Evolutionary conservation across 2,113 vertebrate genomes (phyloP), one percentile per base, ranked within the genome.

Genomic region (Spheniscus mendiculus): DNA sequence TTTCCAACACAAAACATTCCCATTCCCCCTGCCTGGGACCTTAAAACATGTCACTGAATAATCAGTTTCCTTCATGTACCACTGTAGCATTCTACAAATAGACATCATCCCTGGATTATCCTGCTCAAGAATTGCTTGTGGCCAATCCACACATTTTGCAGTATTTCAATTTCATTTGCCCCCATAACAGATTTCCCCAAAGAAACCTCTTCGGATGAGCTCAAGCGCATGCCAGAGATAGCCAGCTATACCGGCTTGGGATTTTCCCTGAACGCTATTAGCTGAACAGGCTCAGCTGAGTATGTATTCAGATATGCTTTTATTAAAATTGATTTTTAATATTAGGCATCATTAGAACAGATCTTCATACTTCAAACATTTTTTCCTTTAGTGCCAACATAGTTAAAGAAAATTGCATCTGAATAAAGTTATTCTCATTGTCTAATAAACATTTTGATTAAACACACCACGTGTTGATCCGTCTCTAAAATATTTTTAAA

Each of bases 231-330:
- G 53, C 15, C 85, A 76, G 44, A 69, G 18, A 59, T 4, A 76
- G 40, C 21, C 65, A 87, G n/a, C 25, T 85, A 17, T 26, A 30
- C 10, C 58, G 17, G 5, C 45, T n/a, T 17, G 3, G 3, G 9
- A 11, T 83, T 87, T n/a, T 12, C 44, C 71, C 53, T 88, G 6
- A 76, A 30, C 12, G 8, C 21, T 63, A 26, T 82, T 71, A 71
- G 50, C 63, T 49, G 27, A 89, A 34, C 20, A 84, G 32, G 52
- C 34, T 89, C 44, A 52, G 49, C 26, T 49, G 44, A 56, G 3
- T 19, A 55, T 11, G 3, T 6, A 52, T 45, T 73, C 62, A 42
- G 53, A 32, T 17, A 32, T 0, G 0, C 21, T 80, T 59, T 29
- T 45, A 56, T 45, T 90, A 81, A 90, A 92, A 88, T 34, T 50